A percentile compares a stretch with the other conserved stretches of the same genome.
Evolutionary conservation across 1,140 invertebrate genomes (phyloP).

Genomic region (Nautilus pompilius): DNA sequence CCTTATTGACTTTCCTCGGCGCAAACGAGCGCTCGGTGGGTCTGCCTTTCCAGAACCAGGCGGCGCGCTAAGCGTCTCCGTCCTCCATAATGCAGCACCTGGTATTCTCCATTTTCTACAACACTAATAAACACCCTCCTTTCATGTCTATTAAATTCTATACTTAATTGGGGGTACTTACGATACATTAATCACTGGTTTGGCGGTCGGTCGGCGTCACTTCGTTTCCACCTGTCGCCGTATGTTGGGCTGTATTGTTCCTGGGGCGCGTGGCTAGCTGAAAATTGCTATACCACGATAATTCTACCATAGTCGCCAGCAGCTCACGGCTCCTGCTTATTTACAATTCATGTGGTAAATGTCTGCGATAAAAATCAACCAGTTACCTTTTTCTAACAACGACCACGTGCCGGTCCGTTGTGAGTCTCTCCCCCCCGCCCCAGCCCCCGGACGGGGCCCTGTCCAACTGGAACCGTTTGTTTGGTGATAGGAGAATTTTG

Average conservation of each 20-base stretch:
- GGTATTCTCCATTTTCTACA: slow-evolving; percentile 18
- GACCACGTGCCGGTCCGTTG: slow-evolving; percentile 4
- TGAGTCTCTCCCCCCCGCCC: background rate
- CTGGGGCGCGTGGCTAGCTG: slow-evolving; percentile 24
- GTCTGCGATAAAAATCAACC: slow-evolving; percentile 25
- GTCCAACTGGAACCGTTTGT: background rate
- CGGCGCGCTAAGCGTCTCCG: too few species aligned
- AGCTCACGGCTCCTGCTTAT: slow-evolving; percentile 22
- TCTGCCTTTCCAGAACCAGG: too few species aligned
- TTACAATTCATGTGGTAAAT: slow-evolving; percentile 31
- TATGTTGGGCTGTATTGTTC: slow-evolving; percentile 28
- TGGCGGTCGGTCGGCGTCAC: slow-evolving; percentile 16
- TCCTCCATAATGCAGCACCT: slow-evolving; percentile 3
- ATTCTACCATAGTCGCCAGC: slow-evolving; percentile 23
- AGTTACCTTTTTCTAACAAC: slow-evolving; percentile 1
- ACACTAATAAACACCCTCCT: slow-evolving; percentile 37
- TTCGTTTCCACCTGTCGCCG: slow-evolving; percentile 32
- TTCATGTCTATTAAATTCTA: slow-evolving; percentile 47
- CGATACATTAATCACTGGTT: slow-evolving; percentile 32
- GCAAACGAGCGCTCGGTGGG: too few species aligned
- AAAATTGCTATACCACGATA: slow-evolving; percentile 28
- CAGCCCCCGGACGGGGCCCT: background rate
- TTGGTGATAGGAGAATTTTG: background rate
- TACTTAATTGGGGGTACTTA: slow-evolving; percentile 40
- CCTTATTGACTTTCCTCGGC: too few species aligned